Percentiles rank a stretch among this genome's conserved stretches.
Evolutionary conservation across 1,140 invertebrate species (phyloP).

Genomic region (Ceratina calcarata): DNA sequence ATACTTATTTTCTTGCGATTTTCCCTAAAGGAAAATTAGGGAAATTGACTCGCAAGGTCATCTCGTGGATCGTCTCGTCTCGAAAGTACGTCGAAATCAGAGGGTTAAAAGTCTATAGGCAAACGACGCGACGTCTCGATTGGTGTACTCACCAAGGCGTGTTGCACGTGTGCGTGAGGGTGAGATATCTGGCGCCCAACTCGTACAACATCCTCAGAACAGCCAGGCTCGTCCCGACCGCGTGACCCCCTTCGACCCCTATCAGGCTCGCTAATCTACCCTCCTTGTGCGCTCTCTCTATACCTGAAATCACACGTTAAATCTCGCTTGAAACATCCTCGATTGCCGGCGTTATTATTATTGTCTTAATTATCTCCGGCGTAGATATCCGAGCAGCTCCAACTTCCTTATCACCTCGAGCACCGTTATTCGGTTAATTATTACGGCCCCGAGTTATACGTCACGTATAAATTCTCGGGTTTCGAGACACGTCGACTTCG

Average conservation of each 20-base stretch:
- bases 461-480: background rate
- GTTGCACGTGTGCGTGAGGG: constrained; percentile 92
- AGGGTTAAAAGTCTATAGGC: no score
- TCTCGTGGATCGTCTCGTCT: no score
- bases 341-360: constrained; percentile 28
- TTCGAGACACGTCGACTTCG: background rate
- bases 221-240: constrained; percentile 89
- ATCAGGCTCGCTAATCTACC: constrained; percentile 87
- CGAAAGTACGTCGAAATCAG: no score
- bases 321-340: constrained; percentile 19
- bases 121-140: constrained; percentile 39
- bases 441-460: background rate
- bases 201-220: constrained; percentile 91
- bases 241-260: constrained; percentile 91
- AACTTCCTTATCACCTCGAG: background rate
- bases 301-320: constrained; percentile 80
- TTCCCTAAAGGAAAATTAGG: no score
- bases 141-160: constrained; percentile 87
- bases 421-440: background rate
- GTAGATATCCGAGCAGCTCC: background rate
- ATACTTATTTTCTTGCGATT: no score
- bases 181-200: constrained; percentile 90
- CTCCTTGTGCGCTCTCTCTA: constrained; percentile 83
- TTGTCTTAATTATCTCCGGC: constrained; percentile 23
- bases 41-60: no score